Base-by-base conservation (phyloP, 2,888 invertebrate species). In the Metacarcinus magister region DNA sequence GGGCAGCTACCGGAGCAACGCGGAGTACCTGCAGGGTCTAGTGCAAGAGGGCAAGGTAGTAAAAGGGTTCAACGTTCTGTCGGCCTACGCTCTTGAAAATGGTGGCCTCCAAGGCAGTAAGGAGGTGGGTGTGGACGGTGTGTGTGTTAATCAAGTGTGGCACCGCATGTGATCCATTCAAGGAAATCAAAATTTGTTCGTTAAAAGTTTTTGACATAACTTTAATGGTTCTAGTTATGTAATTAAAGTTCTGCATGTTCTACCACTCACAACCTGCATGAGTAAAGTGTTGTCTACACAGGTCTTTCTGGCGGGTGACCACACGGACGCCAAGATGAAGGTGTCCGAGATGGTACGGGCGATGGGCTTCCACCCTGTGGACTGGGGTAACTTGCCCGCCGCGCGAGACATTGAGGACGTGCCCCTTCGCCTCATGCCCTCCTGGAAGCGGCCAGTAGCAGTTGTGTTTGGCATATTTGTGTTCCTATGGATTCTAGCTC, bases 81-180 rank as follows among this genome's bases (percentile, higher is more conserved):
- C 97, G 1, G 97, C 97, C 32, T 97, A 97, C 75, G 96, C 97
- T 16, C 97, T 97, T 16, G 97, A 97, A 93, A 97, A 96, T 67
- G 97, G 97, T 1, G 97, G 97, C 8, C 94, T 97, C 28, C 97
- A 97, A 96, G 97, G 97, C 48, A 97, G 97, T 95, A 97, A 97
- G 46, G 97, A 97, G 96, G 97, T 97, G 16, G 87, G 97, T 92
- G 19, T 82, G 19, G 39, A 95, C 60, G 46, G 39, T 23, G 93
- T 19, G 82, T n/a, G 19, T 23, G 46, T 43, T 0, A 43, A 67
- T 19, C 3, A 44, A 19, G 19, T 48, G 23, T 44, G 44, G 48
- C 54, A 48, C 2, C 23, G 89, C 13, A 43, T 0, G 94, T 60
- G n/a, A 93, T 39, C 13, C 43, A 16, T 43, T 5, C 13, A 13